These are phyloP conservation scores for Scolopax rusticola DNA, from an alignment of 2,797 vertebrate species.

Conservation along the genomic window DNA sequence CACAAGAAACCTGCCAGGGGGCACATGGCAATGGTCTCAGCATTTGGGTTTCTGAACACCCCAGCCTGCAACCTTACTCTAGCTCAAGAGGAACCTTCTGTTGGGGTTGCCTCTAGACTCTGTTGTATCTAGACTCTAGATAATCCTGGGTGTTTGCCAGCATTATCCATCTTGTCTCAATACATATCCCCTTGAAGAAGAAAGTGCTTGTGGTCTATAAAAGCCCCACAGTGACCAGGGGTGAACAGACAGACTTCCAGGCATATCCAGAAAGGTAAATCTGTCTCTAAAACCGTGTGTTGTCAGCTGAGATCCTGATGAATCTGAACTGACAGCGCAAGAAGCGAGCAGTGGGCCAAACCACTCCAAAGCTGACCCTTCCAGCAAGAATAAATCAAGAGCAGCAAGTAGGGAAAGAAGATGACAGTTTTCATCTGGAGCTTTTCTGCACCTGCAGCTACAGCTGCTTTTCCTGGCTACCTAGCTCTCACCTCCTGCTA, in stretches of 20 bases:
- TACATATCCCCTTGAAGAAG: not conserved
- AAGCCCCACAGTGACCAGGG: not conserved
- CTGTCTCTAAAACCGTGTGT: not conserved
- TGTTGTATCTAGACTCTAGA: too few species aligned
- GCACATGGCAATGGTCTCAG: not conserved
- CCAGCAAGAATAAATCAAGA: slow-evolving; percentile 16
- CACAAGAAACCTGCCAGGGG: not conserved
- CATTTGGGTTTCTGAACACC: not conserved
- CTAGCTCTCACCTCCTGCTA: slow-evolving; percentile 29
- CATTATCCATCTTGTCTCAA: not conserved
- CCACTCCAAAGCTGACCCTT: slow-evolving; percentile 21
- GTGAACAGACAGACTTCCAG: not conserved
- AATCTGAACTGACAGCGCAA: not conserved
- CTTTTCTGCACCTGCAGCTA: slow-evolving; percentile 27
- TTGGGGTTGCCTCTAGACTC: not conserved
- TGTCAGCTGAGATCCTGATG: not conserved
- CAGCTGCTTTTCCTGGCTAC: slow-evolving; percentile 29
- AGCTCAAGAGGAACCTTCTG: not conserved
- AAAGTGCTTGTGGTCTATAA: not conserved
- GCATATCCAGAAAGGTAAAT: not conserved
- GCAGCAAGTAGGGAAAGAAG: not conserved
- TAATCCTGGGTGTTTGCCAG: not conserved
- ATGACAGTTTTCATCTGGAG: slow-evolving; percentile 26
- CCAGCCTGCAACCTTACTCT: not conserved
- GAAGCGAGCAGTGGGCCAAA: slow-evolving; percentile 36